These are phyloP conservation scores for Triops longicaudatus DNA, from an alignment of 1,140 invertebrate genomes.

Conservation along the genomic window DNA sequence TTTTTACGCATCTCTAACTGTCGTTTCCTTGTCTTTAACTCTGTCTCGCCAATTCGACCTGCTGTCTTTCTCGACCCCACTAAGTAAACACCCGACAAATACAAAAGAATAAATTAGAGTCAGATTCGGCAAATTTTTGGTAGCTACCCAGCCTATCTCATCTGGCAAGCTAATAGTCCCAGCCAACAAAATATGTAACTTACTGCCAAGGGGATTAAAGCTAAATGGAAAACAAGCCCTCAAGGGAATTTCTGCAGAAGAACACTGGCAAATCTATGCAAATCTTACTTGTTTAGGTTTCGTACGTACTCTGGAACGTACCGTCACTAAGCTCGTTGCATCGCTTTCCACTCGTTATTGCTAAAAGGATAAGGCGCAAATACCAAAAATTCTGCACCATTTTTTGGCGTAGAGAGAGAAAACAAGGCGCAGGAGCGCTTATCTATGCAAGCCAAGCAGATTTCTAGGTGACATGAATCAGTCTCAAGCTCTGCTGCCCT, in stretches of 20 bases:
- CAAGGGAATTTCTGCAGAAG: neutral
- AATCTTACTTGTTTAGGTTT: neutral
- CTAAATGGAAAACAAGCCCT: neutral
- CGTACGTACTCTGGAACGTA: neutral
- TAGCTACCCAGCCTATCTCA: neutral
- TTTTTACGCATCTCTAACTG: too few relatives aligned
- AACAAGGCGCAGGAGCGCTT: neutral
- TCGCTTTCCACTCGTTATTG: neutral
- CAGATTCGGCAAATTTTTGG: neutral
- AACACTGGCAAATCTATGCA: conserved; percentile 4
- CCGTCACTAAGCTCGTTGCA: neutral
- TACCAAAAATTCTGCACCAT: too few relatives aligned
- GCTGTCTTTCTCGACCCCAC: too few relatives aligned
- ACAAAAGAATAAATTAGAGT: too few relatives aligned
- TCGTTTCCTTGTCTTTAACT: too few relatives aligned
- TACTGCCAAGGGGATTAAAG: neutral
- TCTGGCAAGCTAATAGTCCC: neutral
- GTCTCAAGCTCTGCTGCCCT: neutral
- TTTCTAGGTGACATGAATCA: neutral
- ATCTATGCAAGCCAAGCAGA: neutral
- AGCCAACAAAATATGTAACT: neutral
- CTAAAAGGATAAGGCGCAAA: too few relatives aligned
- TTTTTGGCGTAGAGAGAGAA: too few relatives aligned
- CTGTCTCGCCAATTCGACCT: too few relatives aligned
- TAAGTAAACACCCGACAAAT: too few relatives aligned